These are phyloP conservation scores for Recurvirostra avosetta DNA, from an alignment of 2,113 vertebrate genomes.

Conservation along the genomic window DNA sequence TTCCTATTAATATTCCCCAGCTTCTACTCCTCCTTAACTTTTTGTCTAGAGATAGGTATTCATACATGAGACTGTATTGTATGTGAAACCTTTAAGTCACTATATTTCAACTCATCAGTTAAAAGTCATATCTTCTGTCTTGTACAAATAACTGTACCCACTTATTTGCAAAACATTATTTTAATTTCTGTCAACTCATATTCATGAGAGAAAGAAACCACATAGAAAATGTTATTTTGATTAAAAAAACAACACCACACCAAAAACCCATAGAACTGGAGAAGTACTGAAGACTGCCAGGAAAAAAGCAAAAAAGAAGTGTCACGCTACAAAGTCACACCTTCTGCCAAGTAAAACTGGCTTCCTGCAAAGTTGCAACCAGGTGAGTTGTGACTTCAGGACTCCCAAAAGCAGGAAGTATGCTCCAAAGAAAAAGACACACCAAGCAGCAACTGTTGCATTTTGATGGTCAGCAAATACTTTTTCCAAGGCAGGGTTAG, in stretches of 20 bases:
- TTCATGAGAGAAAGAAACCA: neutral
- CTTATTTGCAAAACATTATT: neutral
- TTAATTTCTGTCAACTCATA: neutral
- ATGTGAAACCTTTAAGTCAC: neutral
- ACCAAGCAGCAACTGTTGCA: neutral
- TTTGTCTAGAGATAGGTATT: neutral
- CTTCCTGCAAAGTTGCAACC: neutral
- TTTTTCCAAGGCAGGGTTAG: neutral
- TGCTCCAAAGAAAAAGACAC: neutral
- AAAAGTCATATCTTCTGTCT: neutral
- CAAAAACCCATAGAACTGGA: neutral
- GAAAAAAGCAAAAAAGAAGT: neutral
- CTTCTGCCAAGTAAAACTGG: neutral
- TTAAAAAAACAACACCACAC: neutral
- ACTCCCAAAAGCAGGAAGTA: neutral
- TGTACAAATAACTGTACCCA: neutral
- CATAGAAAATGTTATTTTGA: neutral
- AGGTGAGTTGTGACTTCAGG: neutral
- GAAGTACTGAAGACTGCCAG: neutral
- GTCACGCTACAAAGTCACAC: neutral
- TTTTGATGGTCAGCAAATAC: neutral
- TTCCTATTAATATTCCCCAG: slow-evolving; percentile 18
- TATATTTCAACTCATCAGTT: neutral
- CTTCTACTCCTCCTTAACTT: neutral
- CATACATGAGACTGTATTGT: neutral